These are phyloP conservation scores for Natator depressus DNA, from an alignment of 2,113 vertebrate species.

Conservation along the genomic window DNA sequence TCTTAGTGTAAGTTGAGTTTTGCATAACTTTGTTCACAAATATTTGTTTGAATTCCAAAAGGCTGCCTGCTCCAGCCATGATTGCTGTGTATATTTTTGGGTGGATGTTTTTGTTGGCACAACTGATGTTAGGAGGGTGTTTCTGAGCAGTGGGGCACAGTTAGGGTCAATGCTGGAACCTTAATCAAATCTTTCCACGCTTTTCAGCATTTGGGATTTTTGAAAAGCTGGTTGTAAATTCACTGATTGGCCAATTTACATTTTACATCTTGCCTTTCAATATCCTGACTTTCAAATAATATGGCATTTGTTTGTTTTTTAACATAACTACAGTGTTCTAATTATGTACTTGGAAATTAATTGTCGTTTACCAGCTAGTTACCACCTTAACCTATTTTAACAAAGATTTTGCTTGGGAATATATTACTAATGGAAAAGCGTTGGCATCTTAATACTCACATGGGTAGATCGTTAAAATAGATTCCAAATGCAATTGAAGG, in stretches of 20 bases:
- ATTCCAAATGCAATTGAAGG: conserved; percentile 76
- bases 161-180: conserved; percentile 49
- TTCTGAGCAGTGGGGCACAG: conserved; percentile 10
- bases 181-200: conserved; percentile 46
- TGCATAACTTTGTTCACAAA: background rate
- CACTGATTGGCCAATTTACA: background rate
- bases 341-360: conserved; percentile 74
- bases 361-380: conserved; percentile 70
- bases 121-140: background rate
- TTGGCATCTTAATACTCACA: conserved; percentile 70
- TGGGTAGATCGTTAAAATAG: conserved; percentile 72
- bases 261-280: conserved; percentile 51
- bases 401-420: conserved; percentile 71
- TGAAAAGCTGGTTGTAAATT: conserved; percentile 26
- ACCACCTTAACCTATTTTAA: conserved; percentile 65
- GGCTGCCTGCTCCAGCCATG: background rate
- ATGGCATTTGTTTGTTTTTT: conserved; percentile 32
- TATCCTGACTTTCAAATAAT: conserved; percentile 16
- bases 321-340: conserved; percentile 69
- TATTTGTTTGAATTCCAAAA: conserved; percentile 9
- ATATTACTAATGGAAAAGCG: conserved; percentile 68
- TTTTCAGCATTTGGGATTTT: conserved; percentile 10
- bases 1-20: background rate
- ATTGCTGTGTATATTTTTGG: conserved; percentile 19
- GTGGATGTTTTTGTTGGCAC: conserved; percentile 23